These are phyloP conservation scores for Gallinago jamesoni DNA, from an alignment of 2,113 vertebrate genomes.

Conservation along the genomic window DNA sequence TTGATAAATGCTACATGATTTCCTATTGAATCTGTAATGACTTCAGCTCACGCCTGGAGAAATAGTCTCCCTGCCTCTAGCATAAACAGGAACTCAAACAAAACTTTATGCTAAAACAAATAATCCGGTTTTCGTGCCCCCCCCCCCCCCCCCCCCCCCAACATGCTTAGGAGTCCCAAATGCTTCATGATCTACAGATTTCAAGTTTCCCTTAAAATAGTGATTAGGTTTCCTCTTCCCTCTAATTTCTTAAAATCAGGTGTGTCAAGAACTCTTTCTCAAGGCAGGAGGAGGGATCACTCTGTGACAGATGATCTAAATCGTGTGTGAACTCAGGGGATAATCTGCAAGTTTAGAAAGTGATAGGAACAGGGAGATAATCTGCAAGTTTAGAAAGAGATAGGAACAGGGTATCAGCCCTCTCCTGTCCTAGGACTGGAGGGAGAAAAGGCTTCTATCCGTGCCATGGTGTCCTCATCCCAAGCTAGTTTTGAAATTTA, in stretches of 20 bases:
- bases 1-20: neutral
- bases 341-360: neutral
- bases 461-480: neutral
- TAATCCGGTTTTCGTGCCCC: neutral
- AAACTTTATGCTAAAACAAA: neutral
- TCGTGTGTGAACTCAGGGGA: fast-evolving
- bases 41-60: neutral
- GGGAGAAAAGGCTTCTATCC: neutral
- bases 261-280: neutral
- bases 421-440: neutral
- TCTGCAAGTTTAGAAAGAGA: neutral
- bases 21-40: neutral
- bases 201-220: neutral
- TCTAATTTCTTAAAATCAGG: neutral
- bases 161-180: neutral
- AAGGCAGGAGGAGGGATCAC: neutral
- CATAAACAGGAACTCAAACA: neutral
- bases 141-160: neutral
- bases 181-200: neutral
- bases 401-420: fast-evolving
- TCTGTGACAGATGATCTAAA: neutral
- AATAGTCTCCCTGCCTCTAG: neutral
- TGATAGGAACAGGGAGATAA: neutral
- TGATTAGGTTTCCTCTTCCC: neutral
- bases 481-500: neutral